A percentile compares a stretch with the other conserved stretches of the same genome.
These are phyloP conservation scores for Neodiprion virginianus DNA, from an alignment of 1,140 invertebrate genomes.

Conservation along the genomic window DNA sequence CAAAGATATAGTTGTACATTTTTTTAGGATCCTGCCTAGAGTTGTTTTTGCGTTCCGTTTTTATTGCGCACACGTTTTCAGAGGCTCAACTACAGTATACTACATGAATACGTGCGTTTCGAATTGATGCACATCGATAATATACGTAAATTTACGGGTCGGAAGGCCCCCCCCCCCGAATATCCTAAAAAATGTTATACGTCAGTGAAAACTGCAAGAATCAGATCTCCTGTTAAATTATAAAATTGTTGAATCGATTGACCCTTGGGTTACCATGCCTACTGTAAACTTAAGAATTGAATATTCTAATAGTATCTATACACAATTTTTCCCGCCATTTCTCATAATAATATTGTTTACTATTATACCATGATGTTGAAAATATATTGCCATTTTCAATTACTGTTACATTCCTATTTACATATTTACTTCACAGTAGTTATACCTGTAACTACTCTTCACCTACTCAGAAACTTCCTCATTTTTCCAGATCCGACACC, in stretches of 20 bases:
- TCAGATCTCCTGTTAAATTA: neutral
- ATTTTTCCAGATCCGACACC: neutral
- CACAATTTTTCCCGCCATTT: neutral
- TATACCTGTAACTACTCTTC: too few relatives aligned
- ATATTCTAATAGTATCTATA: neutral
- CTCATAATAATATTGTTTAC: neutral
- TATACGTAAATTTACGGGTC: too few relatives aligned
- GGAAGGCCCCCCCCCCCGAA: too few relatives aligned
- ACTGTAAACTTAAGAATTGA: too few relatives aligned
- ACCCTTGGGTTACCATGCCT: neutral
- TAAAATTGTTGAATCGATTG: neutral
- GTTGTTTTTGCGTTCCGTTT: neutral
- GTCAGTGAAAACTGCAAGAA: neutral
- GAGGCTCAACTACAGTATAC: neutral
- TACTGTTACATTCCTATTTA: neutral
- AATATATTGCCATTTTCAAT: constrained; percentile 8
- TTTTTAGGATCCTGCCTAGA: too few relatives aligned
- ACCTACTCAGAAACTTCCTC: neutral
- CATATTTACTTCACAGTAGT: neutral
- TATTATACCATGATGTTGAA: constrained; percentile 6
- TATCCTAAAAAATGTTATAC: too few relatives aligned
- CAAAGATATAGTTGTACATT: too few relatives aligned
- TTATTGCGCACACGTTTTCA: neutral
- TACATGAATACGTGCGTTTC: neutral
- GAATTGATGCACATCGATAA: too few relatives aligned